These are phyloP conservation scores for Megaceryle maxima DNA, from an alignment of 2,113 vertebrate species.

Conservation along the genomic window DNA sequence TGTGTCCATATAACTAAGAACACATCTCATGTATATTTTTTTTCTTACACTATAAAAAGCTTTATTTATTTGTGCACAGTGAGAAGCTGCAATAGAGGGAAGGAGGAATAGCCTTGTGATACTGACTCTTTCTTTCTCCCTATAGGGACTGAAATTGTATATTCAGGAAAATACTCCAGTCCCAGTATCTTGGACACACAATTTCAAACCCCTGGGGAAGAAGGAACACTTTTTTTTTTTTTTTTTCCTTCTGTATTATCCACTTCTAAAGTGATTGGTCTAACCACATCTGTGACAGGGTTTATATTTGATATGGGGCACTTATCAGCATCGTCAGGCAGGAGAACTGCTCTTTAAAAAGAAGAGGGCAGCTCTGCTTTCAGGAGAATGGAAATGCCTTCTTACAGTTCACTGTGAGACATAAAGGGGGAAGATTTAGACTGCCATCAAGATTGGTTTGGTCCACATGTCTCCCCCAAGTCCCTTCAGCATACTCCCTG, in stretches of 20 bases:
- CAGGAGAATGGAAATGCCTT: not conserved
- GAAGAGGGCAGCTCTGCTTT: not conserved
- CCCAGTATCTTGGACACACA: not conserved
- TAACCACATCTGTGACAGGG: not conserved
- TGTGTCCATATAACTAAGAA: not conserved
- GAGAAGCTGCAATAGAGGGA: not conserved
- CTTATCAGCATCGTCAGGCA: not conserved
- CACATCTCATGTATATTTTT: not conserved
- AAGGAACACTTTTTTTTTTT: not conserved
- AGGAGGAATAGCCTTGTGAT: not conserved
- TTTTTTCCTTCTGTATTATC: not conserved
- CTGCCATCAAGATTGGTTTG: not conserved
- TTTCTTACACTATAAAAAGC: not conserved
- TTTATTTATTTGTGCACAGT: not conserved
- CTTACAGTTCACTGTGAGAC: not conserved
- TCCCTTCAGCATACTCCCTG: not conserved
- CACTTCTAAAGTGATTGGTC: not conserved
- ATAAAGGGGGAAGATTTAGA: too few relatives aligned
- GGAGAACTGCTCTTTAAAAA: not conserved
- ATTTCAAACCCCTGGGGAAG: not conserved
- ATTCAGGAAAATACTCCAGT: not conserved
- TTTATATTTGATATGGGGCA: rapidly evolving
- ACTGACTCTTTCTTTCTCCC: not conserved
- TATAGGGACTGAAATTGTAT: not conserved
- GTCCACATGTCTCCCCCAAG: too few relatives aligned